Base-by-base conservation (phyloP, 92 coral and sea anemone species). In the Diadumene lineata region DNA sequence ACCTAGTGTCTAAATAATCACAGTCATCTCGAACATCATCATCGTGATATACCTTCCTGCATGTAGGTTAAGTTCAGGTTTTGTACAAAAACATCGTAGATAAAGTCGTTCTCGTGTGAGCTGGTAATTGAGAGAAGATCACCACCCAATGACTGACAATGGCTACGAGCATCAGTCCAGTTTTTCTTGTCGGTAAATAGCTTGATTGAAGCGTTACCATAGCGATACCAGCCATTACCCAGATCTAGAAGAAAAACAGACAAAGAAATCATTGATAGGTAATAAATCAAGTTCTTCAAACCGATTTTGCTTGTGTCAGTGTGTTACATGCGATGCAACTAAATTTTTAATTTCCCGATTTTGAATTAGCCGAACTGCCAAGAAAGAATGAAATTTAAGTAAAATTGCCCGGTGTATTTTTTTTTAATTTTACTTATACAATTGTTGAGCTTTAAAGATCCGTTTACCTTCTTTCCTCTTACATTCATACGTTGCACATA, bases 211-310 rank as follows among this genome's bases (percentile, higher is more conserved):
- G 27, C 55, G 24, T 66, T 27, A 0, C 71, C 71, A 66, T 66
- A 66, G 18, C 71, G 44, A 66, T 2, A 27, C 71, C 71, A 66
- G 50, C 71, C 71, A 66, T 66, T 69, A 24, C 22, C 75, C 31
- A 38, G 13, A 38, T 38, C 48, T 38, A 13, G 48, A 38, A 38
- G 13, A 38, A n/a, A n/a, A n/a, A n/a, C n/a, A n/a, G n/a, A n/a
- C n/a, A n/a, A n/a, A n/a, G n/a, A n/a, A n/a, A n/a, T n/a, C n/a
- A n/a, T n/a, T n/a, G n/a, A n/a, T n/a, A n/a, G n/a, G n/a, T n/a
- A n/a, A n/a, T n/a, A n/a, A n/a, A n/a, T n/a, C n/a, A n/a, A n/a
- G n/a, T n/a, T n/a, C n/a, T n/a, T n/a, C n/a, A n/a, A n/a, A n/a
- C n/a, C n/a, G n/a, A n/a, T n/a, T n/a, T n/a, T n/a, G n/a, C n/a